phyloP scores from a whole-genome alignment of 2,113 vertebrate species.

The Sinocyclocheilus anshuiensis region DNA sequence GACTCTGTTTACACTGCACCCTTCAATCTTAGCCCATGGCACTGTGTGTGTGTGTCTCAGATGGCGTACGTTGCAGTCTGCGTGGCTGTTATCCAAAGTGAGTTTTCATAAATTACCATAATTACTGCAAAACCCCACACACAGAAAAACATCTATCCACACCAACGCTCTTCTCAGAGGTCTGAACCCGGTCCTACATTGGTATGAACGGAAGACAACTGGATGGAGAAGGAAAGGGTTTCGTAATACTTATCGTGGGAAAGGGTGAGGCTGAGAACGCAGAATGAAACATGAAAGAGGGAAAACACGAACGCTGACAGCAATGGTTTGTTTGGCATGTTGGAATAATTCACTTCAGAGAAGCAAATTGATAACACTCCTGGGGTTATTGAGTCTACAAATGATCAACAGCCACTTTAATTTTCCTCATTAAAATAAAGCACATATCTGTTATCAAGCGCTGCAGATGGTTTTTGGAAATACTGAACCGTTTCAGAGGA shows the following conservation, averaged over 20 bases:
- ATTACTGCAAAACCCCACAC: conserved; percentile 31
- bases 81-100: conserved; percentile 29
- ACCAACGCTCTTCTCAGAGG: neutral
- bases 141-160: conserved; percentile 6
- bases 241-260: conserved; percentile 17
- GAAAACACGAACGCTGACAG: conserved; percentile 18
- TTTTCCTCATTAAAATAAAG: conserved; percentile 16
- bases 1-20: conserved; percentile 42
- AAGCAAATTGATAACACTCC: conserved; percentile 29
- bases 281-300: neutral
- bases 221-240: neutral
- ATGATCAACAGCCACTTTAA: conserved; percentile 8
- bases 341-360: conserved; percentile 22
- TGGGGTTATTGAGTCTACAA: conserved; percentile 14
- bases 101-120: conserved; percentile 42
- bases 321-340: conserved; percentile 8
- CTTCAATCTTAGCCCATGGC: conserved; percentile 42
- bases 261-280: conserved; percentile 2
- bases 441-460: neutral
- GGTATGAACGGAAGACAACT: neutral
- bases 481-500: neutral
- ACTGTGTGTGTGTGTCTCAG: conserved; percentile 30
- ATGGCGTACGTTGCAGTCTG: conserved; percentile 30
- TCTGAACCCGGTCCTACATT: conserved; percentile 8
- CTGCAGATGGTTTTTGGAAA: conserved; percentile 13